Percentiles rank a stretch among this genome's conserved stretches.
Conservation (phyloP, 2,888 invertebrate genomes). For the Chrysolina americana region DNA sequence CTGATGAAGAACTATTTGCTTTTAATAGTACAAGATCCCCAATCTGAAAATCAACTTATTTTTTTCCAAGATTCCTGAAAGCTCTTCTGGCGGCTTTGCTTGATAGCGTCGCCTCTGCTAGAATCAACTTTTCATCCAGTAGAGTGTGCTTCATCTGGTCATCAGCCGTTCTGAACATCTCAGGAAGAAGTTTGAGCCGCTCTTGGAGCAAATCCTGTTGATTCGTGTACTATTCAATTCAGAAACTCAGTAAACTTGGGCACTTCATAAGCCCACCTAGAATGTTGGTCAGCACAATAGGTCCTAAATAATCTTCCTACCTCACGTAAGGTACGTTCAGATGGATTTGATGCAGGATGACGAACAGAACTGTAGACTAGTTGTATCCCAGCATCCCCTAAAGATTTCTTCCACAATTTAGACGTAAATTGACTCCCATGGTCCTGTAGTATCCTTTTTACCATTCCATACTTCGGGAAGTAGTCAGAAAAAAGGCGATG, state of each 20-base stretch:
- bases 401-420: constrained; percentile 20
- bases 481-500: constrained; percentile 13
- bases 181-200: constrained; percentile 10
- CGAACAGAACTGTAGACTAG: constrained; percentile 29
- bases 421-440: constrained; percentile 36
- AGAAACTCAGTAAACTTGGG: constrained; percentile 22
- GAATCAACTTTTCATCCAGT: constrained; percentile 16
- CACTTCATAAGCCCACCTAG: constrained; percentile 36
- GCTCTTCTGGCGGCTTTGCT: constrained; percentile 25
- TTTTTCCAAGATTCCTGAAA: constrained; percentile 12
- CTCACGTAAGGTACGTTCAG: constrained; percentile 35
- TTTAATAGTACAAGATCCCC: constrained; percentile 28
- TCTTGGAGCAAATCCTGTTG: constrained; percentile 28
- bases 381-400: constrained; percentile 18
- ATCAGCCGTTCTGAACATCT: not conserved
- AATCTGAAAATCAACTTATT: not conserved
- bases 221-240: constrained; percentile 35
- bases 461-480: constrained; percentile 17
- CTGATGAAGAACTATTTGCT: constrained; percentile 28
- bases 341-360: constrained; percentile 38
- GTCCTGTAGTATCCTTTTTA: constrained; percentile 22
- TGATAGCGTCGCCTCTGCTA: constrained; percentile 9
- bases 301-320: constrained; percentile 31
- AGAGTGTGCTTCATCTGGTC: not conserved
- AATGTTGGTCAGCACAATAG: constrained; percentile 34